Conservation (phyloP, 1,140 invertebrate species). For the Drosophila setifemur region DNA sequence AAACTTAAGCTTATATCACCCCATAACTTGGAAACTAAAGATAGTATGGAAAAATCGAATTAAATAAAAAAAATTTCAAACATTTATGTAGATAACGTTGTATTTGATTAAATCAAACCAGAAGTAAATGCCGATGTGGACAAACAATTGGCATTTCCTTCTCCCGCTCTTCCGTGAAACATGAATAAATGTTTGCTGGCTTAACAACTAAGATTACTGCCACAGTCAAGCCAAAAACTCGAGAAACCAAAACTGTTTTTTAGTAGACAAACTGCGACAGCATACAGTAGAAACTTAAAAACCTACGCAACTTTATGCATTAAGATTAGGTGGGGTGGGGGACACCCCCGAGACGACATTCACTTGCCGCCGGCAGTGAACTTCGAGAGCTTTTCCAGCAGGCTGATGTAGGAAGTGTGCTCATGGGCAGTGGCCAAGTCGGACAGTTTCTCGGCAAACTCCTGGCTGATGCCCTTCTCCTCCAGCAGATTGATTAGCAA, state of each 20-base stretch:
- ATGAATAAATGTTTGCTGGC: constrained; percentile 39
- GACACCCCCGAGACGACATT: constrained; percentile 5
- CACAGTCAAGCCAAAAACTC: constrained; percentile 42
- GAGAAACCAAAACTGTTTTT: constrained; percentile 44
- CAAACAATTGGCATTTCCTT: constrained; percentile 8
- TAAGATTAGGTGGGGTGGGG: constrained; percentile 38
- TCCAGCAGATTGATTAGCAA: constrained; percentile 96
- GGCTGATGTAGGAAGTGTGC: constrained; percentile 92
- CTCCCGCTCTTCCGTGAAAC: constrained; percentile 7
- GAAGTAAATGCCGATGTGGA: constrained; percentile 7
- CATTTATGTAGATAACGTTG: not conserved
- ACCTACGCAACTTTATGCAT: constrained; percentile 57
- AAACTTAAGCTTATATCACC: no score
- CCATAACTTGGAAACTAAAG: no score
- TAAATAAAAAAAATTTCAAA: constrained; percentile 19
- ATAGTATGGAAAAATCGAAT: no score
- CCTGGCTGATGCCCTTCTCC: constrained; percentile 95
- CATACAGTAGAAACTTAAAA: constrained; percentile 64
- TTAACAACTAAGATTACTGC: constrained; percentile 38
- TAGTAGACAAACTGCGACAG: constrained; percentile 61
- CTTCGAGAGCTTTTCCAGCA: constrained; percentile 92
- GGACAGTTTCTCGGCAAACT: constrained; percentile 93
- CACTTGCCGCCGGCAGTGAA: constrained; percentile 88
- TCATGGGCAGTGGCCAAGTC: constrained; percentile 95
- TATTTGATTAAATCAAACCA: constrained; percentile 44